Percentiles rank a stretch among this genome's conserved stretches.
Evolutionary conservation across 2,113 vertebrate species (phyloP).

Genomic region (Clarias macrocephalus): DNA sequence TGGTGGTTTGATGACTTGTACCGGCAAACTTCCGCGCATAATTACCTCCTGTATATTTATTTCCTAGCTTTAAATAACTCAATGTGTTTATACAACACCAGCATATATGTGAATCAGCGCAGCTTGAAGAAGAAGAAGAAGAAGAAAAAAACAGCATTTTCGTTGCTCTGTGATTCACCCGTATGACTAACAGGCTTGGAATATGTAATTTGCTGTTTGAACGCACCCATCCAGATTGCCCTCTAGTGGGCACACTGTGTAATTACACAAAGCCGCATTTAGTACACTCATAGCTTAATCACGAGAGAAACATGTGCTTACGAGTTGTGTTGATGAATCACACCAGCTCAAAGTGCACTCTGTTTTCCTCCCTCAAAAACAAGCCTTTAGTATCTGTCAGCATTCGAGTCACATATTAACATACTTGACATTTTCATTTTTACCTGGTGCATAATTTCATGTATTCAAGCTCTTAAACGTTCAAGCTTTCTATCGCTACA

Average conservation of each 20-base stretch:
- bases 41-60: conserved; percentile 50
- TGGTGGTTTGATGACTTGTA: conserved; percentile 48
- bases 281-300: conserved; percentile 23
- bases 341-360: background rate
- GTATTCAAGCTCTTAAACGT: too few relatives aligned
- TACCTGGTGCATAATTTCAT: background rate
- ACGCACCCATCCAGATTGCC: conserved; percentile 7
- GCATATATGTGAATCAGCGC: conserved; percentile 61
- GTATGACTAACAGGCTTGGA: conserved; percentile 68
- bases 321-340: conserved; percentile 10
- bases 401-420: background rate
- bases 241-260: conserved; percentile 30
- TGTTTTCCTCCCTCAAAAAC: background rate
- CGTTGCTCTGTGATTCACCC: conserved; percentile 65
- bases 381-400: conserved; percentile 2
- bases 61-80: conserved; percentile 64
- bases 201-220: conserved; percentile 62
- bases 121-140: conserved; percentile 57
- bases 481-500: background rate
- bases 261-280: background rate
- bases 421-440: background rate
- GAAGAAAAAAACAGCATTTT: conserved; percentile 51
- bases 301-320: conserved; percentile 13
- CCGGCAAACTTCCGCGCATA: conserved; percentile 42
- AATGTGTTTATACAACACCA: conserved; percentile 58